phyloP scores from a whole-genome alignment of 1,140 invertebrate genomes.

The Reticulitermes speratus region DNA sequence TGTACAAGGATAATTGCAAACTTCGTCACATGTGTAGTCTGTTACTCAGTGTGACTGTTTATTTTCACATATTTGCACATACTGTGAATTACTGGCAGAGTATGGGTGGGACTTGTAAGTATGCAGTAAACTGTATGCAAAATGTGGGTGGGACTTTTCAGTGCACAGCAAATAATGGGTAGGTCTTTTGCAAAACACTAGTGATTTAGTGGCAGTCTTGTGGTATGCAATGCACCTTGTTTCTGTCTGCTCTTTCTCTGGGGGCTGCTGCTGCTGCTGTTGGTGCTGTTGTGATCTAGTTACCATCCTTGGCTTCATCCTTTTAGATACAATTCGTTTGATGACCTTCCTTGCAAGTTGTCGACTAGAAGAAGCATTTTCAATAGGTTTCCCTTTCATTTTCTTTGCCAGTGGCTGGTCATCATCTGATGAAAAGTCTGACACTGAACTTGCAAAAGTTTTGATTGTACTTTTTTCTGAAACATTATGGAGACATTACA shows the following conservation, averaged over 20 bases:
- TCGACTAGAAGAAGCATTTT: constrained; percentile 24
- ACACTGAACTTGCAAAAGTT: constrained; percentile 37
- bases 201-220: too few species aligned
- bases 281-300: constrained; percentile 27
- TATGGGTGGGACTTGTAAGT: too few species aligned
- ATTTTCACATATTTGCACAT: too few species aligned
- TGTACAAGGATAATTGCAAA: too few species aligned
- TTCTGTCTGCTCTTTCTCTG: not conserved
- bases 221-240: not conserved
- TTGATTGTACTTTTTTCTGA: constrained; percentile 24
- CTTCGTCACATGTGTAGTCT: too few species aligned
- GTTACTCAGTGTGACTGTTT: too few species aligned
- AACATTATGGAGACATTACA: not conserved
- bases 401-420: constrained; percentile 43
- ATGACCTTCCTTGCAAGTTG: constrained; percentile 37
- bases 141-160: too few species aligned
- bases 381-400: constrained; percentile 26
- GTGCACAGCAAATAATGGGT: too few species aligned
- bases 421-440: constrained; percentile 48
- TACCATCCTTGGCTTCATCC: constrained; percentile 28
- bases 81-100: too few species aligned
- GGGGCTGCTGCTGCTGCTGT: not conserved
- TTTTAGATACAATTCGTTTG: constrained; percentile 27
- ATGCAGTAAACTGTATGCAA: too few species aligned
- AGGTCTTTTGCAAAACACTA: too few species aligned